phyloP scores from a whole-genome alignment of 1,140 invertebrate species.

The Drosophila micromelanica region DNA sequence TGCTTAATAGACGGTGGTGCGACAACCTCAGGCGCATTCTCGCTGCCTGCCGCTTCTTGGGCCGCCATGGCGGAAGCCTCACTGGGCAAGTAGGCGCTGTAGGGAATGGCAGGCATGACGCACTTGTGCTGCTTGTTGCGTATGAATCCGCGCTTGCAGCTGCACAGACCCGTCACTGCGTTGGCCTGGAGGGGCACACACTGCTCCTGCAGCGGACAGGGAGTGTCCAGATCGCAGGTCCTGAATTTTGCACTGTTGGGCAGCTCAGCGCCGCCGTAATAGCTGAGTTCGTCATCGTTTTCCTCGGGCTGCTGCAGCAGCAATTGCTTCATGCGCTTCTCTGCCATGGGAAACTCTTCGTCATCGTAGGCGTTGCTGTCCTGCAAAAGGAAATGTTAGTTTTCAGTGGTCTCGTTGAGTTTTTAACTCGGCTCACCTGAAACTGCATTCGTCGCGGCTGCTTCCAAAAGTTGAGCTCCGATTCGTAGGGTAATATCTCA shows the following conservation, averaged over 20 bases:
- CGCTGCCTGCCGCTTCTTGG: constrained; percentile 55
- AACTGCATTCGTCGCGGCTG: constrained; percentile 60
- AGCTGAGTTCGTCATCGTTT: constrained; percentile 81
- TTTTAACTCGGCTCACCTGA: constrained; percentile 41
- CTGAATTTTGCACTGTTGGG: constrained; percentile 72
- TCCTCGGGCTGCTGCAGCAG: constrained; percentile 81
- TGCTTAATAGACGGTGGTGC: constrained; percentile 67
- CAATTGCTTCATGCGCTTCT: constrained; percentile 78
- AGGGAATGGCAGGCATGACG: constrained; percentile 68
- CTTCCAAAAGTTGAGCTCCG: constrained; percentile 77
- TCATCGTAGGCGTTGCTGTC: constrained; percentile 71
- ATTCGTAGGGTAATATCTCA: constrained; percentile 57
- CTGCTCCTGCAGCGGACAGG: constrained; percentile 88
- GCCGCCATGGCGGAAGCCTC: constrained; percentile 50
- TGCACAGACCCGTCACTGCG: constrained; percentile 88
- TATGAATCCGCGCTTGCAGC: constrained; percentile 87
- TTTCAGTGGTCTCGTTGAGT: too few species aligned
- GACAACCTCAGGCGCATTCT: constrained; percentile 46
- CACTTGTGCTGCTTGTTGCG: constrained; percentile 85
- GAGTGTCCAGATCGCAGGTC: constrained; percentile 84
- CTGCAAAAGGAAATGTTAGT: constrained; percentile 19
- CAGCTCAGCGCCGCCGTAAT: constrained; percentile 51
- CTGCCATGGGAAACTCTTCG: constrained; percentile 73
- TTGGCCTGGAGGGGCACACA: constrained; percentile 87
- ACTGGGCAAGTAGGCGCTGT: constrained; percentile 49